Evolutionary conservation across 92 coral and sea anemone species (phyloP).

Genomic region (Montipora capitata): DNA sequence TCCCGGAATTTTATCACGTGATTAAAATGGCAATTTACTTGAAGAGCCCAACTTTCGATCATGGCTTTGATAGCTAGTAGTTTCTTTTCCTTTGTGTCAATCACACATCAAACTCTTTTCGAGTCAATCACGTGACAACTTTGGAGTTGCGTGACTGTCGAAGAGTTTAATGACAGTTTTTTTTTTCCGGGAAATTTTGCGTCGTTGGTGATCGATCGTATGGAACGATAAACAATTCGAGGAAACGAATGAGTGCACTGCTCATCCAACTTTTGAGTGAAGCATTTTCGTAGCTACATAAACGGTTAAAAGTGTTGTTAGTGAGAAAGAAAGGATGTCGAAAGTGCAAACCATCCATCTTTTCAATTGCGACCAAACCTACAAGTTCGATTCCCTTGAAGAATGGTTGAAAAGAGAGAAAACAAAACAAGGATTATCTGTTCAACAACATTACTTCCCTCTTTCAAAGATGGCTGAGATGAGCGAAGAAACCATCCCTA

Average conservation of each 20-base stretch:
- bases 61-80: neutral
- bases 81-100: neutral
- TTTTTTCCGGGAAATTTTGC: slow-evolving; percentile 40
- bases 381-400: slow-evolving; percentile 58
- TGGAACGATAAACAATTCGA: neutral
- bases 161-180: neutral
- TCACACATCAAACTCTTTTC: neutral
- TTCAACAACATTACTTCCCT: slow-evolving; percentile 37
- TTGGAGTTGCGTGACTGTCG: neutral
- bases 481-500: slow-evolving; percentile 8
- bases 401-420: slow-evolving; percentile 39
- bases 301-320: neutral
- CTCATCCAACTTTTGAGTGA: neutral
- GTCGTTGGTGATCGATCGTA: neutral
- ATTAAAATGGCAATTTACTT: neutral
- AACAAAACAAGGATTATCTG: slow-evolving; percentile 8
- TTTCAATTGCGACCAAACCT: slow-evolving; percentile 87
- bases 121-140: too few relatives aligned
- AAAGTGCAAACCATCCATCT: slow-evolving; percentile 51
- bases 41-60: neutral
- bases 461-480: slow-evolving; percentile 58
- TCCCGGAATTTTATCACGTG: slow-evolving; percentile 18
- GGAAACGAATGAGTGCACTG: neutral
- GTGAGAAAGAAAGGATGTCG: neutral
- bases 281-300: neutral